These are phyloP conservation scores for Zeuzera pyrina DNA, from an alignment of 2,888 invertebrate genomes.

Conservation along the genomic window DNA sequence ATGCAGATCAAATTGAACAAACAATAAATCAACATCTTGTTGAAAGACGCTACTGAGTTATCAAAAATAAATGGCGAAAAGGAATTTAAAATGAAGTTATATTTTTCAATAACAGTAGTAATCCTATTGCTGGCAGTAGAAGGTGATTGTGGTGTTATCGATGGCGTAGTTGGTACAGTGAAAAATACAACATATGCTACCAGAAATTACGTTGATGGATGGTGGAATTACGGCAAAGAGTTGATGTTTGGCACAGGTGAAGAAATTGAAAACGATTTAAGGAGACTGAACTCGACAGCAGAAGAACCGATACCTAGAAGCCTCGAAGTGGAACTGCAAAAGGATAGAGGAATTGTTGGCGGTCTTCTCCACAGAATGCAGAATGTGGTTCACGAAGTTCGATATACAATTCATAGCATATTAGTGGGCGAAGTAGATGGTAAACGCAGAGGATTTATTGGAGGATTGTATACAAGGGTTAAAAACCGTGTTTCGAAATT, in stretches of 20 bases:
- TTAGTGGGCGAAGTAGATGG: too few species aligned
- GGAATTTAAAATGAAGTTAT: constrained; percentile 6
- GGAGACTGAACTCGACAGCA: too few species aligned
- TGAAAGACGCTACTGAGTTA: too few species aligned
- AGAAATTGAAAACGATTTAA: background rate
- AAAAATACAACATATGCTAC: constrained; percentile 13
- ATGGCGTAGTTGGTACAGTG: constrained; percentile 11
- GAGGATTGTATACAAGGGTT: too few species aligned
- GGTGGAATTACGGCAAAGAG: constrained; percentile 14
- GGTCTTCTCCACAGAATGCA: constrained; percentile 5
- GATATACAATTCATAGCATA: too few species aligned
- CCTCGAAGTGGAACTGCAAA: background rate
- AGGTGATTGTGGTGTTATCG: constrained; percentile 12
- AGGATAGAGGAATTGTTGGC: constrained; percentile 3
- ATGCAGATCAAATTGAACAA: too few species aligned
- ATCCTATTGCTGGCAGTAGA: background rate
- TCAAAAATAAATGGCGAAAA: background rate
- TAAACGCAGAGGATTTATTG: too few species aligned
- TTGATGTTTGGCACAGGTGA: constrained; percentile 12
- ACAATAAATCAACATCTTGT: too few species aligned
- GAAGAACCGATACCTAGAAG: too few species aligned
- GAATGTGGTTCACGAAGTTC: constrained; percentile 7
- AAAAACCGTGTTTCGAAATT: too few species aligned
- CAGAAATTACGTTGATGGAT: constrained; percentile 13
- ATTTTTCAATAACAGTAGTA: constrained; percentile 3